phyloP scores from a whole-genome alignment of 2,113 vertebrate species.

The Cyanoderma ruficeps region DNA sequence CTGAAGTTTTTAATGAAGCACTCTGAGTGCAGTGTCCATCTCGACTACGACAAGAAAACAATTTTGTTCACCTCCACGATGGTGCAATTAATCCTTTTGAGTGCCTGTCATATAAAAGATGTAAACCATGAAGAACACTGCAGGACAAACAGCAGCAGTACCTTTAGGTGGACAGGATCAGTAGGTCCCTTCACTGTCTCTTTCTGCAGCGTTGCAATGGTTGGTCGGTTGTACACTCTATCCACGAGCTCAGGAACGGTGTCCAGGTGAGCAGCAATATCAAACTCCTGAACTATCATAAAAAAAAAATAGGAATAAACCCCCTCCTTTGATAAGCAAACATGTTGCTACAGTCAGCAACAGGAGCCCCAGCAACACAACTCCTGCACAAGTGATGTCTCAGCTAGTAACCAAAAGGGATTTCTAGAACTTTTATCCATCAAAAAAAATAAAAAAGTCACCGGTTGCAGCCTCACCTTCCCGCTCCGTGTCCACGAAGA shows the following conservation, averaged over 20 bases:
- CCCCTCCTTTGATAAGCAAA: background rate
- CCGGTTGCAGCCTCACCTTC: slow-evolving; percentile 73
- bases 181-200: slow-evolving; percentile 81
- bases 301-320: background rate
- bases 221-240: slow-evolving; percentile 90
- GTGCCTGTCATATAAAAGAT: background rate
- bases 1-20: no score
- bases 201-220: slow-evolving; percentile 81
- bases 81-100: background rate
- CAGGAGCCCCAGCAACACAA: background rate
- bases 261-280: slow-evolving; percentile 84
- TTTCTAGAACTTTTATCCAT: background rate
- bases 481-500: slow-evolving; percentile 88
- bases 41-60: background rate
- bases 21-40: no score
- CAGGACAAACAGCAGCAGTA: slow-evolving; percentile 15
- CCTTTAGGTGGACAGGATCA: slow-evolving; percentile 67
- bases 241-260: slow-evolving; percentile 86
- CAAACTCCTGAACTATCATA: slow-evolving; percentile 82
- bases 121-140: background rate
- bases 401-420: background rate
- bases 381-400: background rate
- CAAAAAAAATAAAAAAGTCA: no score
- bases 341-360: accelerated
- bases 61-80: background rate